phyloP scores from a whole-genome alignment of 1,140 invertebrate genomes.

The Bombus consobrinus region DNA sequence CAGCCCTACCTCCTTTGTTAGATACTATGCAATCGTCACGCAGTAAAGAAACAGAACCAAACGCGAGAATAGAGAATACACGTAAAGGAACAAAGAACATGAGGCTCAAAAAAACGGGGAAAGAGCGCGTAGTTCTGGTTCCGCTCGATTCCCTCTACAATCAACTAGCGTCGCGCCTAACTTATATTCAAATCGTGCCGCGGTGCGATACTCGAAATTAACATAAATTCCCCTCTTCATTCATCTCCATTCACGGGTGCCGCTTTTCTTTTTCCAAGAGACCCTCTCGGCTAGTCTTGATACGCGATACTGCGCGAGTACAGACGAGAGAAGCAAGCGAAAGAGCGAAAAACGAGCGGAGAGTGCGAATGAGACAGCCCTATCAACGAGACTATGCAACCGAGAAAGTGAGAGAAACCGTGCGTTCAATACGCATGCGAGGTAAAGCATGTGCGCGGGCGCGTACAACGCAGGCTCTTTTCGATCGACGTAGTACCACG shows the following conservation, averaged over 20 bases:
- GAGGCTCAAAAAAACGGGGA: no score
- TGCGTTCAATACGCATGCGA: slow-evolving; percentile 81
- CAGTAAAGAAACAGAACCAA: background rate
- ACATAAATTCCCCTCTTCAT: slow-evolving; percentile 33
- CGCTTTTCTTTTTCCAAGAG: background rate
- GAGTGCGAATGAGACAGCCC: background rate
- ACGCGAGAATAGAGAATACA: background rate
- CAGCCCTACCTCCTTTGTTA: background rate
- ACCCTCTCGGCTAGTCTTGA: background rate
- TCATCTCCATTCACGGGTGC: background rate
- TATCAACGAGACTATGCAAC: background rate
- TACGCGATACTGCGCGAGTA: slow-evolving; percentile 10
- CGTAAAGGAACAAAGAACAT: background rate
- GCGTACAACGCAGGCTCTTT: slow-evolving; percentile 73
- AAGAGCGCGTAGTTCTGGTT: background rate
- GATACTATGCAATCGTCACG: background rate
- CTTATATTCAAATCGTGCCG: slow-evolving; percentile 12
- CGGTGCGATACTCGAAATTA: slow-evolving; percentile 40
- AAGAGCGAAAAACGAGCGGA: background rate
- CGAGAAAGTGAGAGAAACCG: slow-evolving; percentile 28
- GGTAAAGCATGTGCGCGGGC: slow-evolving; percentile 76
- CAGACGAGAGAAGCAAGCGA: background rate
- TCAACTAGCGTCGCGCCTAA: background rate
- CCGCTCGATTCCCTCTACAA: slow-evolving; percentile 28
- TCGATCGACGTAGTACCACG: slow-evolving; percentile 79